Conservation (phyloP, 2,888 invertebrate genomes). For the Tetragonisca angustula region DNA sequence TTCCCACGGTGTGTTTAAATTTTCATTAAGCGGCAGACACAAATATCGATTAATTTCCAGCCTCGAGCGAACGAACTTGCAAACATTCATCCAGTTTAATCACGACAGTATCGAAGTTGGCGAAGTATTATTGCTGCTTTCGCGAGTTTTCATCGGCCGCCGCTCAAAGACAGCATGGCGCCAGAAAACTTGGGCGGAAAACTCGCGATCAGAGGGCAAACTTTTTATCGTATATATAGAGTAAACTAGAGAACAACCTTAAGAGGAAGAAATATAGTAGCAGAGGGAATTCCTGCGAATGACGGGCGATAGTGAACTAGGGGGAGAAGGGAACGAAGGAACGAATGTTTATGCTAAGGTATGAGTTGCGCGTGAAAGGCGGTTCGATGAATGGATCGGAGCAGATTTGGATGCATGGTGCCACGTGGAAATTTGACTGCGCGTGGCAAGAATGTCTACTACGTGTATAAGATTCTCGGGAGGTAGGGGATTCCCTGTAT, state of each 20-base stretch:
- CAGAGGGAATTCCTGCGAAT: not conserved
- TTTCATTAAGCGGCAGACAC: not conserved
- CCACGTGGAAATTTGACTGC: not conserved
- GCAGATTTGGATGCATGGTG: not conserved
- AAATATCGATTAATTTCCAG: conserved; percentile 23
- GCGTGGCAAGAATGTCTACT: not conserved
- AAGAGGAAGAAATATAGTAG: not conserved
- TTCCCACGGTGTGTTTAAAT: not conserved
- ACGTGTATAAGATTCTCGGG: not conserved
- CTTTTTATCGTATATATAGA: not conserved
- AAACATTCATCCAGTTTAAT: conserved; percentile 26
- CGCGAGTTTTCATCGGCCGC: conserved; percentile 21
- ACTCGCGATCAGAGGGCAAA: not conserved
- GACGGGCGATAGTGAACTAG: not conserved
- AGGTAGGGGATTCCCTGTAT: not conserved
- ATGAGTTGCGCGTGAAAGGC: not conserved
- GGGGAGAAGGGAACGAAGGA: too few relatives aligned
- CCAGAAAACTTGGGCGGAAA: not conserved
- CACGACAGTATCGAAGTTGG: conserved; percentile 32
- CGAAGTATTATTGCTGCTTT: conserved; percentile 36
- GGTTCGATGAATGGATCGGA: not conserved
- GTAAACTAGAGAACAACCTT: not conserved
- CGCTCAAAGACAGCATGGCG: conserved; percentile 30
- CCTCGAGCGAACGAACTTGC: not conserved
- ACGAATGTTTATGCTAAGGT: conserved; percentile 4